Evolutionary conservation across 2,113 vertebrate genomes (phyloP).

Genomic region (Burhinus bistriatus): DNA sequence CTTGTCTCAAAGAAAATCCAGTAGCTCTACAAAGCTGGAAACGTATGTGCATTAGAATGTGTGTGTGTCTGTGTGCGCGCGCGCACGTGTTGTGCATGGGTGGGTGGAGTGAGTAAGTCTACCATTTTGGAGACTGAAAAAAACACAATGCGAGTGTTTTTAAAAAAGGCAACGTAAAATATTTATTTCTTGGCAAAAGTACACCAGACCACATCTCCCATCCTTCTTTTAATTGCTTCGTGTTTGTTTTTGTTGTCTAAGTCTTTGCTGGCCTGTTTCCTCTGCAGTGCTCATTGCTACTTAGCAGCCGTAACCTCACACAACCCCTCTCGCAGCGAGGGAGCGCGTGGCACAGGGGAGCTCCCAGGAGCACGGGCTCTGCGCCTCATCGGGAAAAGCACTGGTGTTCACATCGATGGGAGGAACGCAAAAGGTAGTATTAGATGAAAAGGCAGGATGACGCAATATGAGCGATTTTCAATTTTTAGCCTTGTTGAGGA

Average conservation of each 20-base stretch:
- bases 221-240: conserved; percentile 35
- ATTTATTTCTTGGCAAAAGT: conserved; percentile 35
- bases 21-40: conserved; percentile 41
- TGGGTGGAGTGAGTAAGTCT: background rate
- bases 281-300: background rate
- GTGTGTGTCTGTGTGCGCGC: background rate
- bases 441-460: background rate
- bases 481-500: background rate
- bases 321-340: background rate
- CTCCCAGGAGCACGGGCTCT: background rate
- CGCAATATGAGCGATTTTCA: accelerated
- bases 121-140: background rate
- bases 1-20: conserved; percentile 27
- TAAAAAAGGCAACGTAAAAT: background rate
- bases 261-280: conserved; percentile 47
- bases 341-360: background rate
- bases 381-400: background rate
- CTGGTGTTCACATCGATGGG: background rate
- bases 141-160: background rate
- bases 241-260: conserved; percentile 54
- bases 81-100: background rate
- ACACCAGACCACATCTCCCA: conserved; percentile 44
- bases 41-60: background rate
- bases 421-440: accelerated
- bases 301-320: conserved; percentile 3